Evolutionary conservation across 2,888 invertebrate genomes (phyloP).

Genomic region (Drosophila tanythrix): DNA sequence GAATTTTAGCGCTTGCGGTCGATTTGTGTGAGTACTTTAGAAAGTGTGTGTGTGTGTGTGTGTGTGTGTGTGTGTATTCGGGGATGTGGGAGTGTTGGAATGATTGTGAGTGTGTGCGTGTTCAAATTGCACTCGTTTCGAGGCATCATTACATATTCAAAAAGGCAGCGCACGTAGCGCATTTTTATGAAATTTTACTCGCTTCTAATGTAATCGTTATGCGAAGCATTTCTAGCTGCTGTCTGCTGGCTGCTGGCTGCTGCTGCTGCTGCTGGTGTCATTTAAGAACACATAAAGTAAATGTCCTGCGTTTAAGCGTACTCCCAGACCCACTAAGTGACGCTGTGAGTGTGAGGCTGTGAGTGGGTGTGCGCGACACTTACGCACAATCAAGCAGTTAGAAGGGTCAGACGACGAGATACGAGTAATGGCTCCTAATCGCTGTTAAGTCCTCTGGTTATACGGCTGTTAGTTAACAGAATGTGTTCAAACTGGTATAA

Average conservation of each 20-base stretch:
- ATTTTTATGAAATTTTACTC: slow-evolving; percentile 78
- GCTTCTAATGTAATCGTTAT: slow-evolving; percentile 77
- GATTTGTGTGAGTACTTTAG: slow-evolving; percentile 48
- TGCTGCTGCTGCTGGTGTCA: slow-evolving; percentile 50
- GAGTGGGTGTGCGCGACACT: slow-evolving; percentile 8
- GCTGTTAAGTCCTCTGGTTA: slow-evolving; percentile 25
- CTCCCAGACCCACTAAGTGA: slow-evolving; percentile 46
- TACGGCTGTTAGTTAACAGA: slow-evolving; percentile 25
- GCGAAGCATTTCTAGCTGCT: slow-evolving; percentile 55
- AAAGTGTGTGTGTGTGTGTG: slow-evolving; percentile 13
- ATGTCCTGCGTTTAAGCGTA: slow-evolving; percentile 67
- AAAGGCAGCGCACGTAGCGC: slow-evolving; percentile 75
- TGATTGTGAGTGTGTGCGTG: slow-evolving; percentile 45
- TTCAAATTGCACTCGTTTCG: slow-evolving; percentile 68
- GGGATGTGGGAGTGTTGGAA: slow-evolving; percentile 25
- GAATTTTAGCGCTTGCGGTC: slow-evolving; percentile 73
- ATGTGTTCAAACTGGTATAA: slow-evolving; percentile 29
- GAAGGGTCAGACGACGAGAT: neutral
- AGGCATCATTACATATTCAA: slow-evolving; percentile 74
- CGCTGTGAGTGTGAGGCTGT: slow-evolving; percentile 29
- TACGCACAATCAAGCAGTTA: slow-evolving; percentile 46
- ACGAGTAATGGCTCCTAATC: slow-evolving; percentile 31
- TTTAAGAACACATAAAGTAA: slow-evolving; percentile 82
- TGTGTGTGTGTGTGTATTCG: slow-evolving; percentile 15
- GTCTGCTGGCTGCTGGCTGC: slow-evolving; percentile 26